These are phyloP conservation scores for Cyanocitta stelleri DNA, from an alignment of 2,113 vertebrate species.

Conservation along the genomic window DNA sequence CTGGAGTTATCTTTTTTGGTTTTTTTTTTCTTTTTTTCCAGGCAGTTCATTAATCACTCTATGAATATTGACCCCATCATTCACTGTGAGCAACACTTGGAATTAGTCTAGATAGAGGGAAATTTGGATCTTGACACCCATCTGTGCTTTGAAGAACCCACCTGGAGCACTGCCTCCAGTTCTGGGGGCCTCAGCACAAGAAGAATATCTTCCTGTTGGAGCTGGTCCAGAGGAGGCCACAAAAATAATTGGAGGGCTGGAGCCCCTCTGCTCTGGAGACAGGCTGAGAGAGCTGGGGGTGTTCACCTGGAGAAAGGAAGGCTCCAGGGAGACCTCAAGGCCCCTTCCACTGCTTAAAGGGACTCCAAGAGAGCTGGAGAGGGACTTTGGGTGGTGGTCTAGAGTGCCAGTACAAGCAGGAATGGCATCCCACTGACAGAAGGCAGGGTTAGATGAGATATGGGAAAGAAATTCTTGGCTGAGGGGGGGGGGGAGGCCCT, in stretches of 20 bases:
- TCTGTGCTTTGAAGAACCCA: neutral
- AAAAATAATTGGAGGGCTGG: neutral
- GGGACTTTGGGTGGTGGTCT: neutral
- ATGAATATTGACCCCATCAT: fast-evolving
- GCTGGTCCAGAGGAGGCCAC: neutral
- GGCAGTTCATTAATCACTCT: neutral
- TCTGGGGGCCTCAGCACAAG: neutral
- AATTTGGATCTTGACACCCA: fast-evolving
- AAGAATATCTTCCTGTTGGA: neutral
- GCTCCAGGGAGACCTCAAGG: neutral
- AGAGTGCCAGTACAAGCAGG: neutral
- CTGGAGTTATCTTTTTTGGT: neutral
- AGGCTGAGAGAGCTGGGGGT: neutral
- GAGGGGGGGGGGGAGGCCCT: neutral
- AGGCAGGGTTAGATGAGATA: neutral
- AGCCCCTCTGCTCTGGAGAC: neutral
- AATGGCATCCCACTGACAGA: neutral
- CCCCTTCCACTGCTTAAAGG: neutral
- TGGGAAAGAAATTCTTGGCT: neutral
- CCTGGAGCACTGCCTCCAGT: neutral
- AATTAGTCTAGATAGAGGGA: neutral
- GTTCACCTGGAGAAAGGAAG: neutral
- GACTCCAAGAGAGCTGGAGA: neutral
- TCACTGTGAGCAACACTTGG: fast-evolving
- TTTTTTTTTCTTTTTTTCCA: neutral